Base-by-base conservation (phyloP, 23 tunicate species). In the Styela plicata region DNA sequence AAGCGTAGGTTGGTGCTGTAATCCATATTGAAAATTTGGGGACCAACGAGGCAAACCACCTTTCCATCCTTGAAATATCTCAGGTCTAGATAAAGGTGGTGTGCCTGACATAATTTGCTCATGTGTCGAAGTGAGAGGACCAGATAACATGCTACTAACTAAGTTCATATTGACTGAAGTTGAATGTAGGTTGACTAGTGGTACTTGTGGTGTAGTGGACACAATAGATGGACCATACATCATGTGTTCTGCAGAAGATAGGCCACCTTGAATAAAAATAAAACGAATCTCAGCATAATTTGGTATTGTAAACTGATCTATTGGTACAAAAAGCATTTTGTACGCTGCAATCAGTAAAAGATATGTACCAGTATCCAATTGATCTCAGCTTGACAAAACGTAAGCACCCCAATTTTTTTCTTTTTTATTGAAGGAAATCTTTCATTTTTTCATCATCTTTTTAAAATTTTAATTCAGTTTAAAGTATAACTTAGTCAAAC, bases 131-230 rank as follows among this genome's bases (percentile, higher is more conserved):
- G 81, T 37, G 18, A 44, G 81, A 17, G 63, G 33, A 28, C 66
- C 17, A 10, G 63, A 53, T 57, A 76, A 27, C 81, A 76, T 53
- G 17, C 81, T 44, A 26, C 37, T 76, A 20, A 76, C 66, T 16
- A 76, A 23, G 81, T 76, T 76, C 81, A 52, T 76, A 29, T 57
- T 53, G 64, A 76, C 81, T 0, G 81, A 76, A 7, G 81, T 76
- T 29, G 52, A 33, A 53, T 76, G 81, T 10, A 76, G 65, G 31
- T 76, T 76, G 66, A 76, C 81, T 5, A 76, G 32, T 22, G 81
- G 81, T 44, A 76, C 81, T 52, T 76, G 64, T 1, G 81, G 31
- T 5, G 57, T 13, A 13, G 57, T 44, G 13, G 57, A 13, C 7
- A 44, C 10, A 44, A 7, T 13, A 5, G 57, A 5, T 13, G 10